Percentiles rank a stretch among this genome's conserved stretches.
These are phyloP conservation scores for Oligia latruncula DNA, from an alignment of 2,888 invertebrate genomes.

Conservation along the genomic window DNA sequence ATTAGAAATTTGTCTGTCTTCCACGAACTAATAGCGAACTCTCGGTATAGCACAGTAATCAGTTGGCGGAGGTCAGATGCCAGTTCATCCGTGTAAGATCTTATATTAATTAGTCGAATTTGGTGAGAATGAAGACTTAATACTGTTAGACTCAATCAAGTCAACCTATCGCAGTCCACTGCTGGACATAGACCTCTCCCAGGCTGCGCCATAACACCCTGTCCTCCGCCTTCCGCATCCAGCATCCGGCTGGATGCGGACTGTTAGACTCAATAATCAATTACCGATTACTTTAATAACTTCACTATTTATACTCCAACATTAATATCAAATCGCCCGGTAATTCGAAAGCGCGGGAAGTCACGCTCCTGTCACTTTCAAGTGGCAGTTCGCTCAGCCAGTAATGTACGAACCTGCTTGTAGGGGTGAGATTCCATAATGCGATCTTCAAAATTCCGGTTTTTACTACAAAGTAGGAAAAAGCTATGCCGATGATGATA, in stretches of 20 bases:
- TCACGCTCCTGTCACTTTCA: not conserved
- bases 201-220: too few species aligned
- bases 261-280: not conserved
- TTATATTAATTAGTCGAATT: not conserved
- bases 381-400: not conserved
- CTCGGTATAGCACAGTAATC: not conserved
- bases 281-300: not conserved
- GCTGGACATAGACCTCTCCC: too few species aligned
- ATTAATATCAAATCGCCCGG: not conserved
- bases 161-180: too few species aligned
- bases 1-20: not conserved
- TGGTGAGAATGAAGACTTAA: not conserved
- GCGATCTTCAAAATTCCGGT: not conserved
- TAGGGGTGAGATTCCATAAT: not conserved
- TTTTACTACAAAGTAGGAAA: not conserved
- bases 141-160: not conserved
- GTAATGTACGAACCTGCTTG: not conserved
- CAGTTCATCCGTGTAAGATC: not conserved
- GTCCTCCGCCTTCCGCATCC: too few species aligned
- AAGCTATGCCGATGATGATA: not conserved
- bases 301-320: not conserved
- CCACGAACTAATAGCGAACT: not conserved
- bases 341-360: not conserved
- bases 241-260: too few species aligned
- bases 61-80: not conserved